Base-by-base conservation (phyloP, 2,888 invertebrate species). In the Cheilosia grossa region DNA sequence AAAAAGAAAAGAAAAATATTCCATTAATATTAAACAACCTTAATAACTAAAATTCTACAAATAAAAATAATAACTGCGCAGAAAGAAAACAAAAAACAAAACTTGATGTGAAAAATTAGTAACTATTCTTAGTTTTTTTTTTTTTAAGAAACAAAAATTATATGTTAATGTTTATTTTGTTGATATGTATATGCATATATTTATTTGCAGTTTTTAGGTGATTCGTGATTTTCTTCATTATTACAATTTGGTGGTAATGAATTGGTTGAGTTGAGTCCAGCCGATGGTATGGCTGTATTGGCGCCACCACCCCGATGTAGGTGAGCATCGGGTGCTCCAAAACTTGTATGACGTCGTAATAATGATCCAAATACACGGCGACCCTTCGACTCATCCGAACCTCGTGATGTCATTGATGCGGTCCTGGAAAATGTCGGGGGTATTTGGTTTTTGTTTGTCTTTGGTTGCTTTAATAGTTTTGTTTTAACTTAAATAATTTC, bases 301-400 rank as follows among this genome's bases (percentile, higher is more conserved):
- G 59, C 75, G 80, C 64, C 77, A 81, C 73, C 77, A 19, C 82
- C 86, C 49, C 82, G 73, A 78, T 85, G 87, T 47, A 88, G 87
- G 75, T 88, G 87, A 67, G 82, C 79, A 87, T 89, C 89, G 27
- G 89, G 89, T 9, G 89, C 89, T 78, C 89, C 89, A 86, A 89
- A 89, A 83, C 88, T 88, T 78, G 89, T 89, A 83, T 89, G 89
- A 82, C 89, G 89, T 73, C 89, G 87, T 67, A 89, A 88, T 79
- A 89, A 87, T 79, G 89, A 89, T 87, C 89, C 89, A 88, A 89
- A 89, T 40, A 87, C 89, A 72, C 89, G 89, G 61, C 89, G 89
- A 87, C 89, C 86, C 87, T 89, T 89, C 75, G 89, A 88, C 87
- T 89, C 89, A 87, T 89, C 89, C 40, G 89, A 89, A 78, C 88